phyloP scores from a whole-genome alignment of 2,888 invertebrate species.

The Pycnomerus fuliginosus region DNA sequence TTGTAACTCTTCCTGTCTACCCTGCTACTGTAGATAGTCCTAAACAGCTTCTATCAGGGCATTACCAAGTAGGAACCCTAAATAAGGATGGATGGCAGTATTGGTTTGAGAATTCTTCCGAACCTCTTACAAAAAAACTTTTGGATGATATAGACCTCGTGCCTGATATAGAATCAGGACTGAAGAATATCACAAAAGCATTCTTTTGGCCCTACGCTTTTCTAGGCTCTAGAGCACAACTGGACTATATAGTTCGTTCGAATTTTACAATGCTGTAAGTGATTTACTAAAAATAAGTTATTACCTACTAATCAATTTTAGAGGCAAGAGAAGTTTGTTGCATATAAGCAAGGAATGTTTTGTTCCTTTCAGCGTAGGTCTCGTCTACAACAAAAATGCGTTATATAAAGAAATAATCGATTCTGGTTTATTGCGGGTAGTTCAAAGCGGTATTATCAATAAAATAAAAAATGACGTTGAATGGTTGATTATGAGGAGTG shows the following conservation, averaged over 20 bases:
- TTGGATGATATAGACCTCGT: conserved; percentile 69
- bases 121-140: conserved; percentile 61
- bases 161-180: conserved; percentile 64
- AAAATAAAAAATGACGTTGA: conserved; percentile 71
- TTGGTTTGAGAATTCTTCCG: conserved; percentile 72
- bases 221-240: conserved; percentile 68
- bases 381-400: conserved; percentile 65
- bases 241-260: conserved; percentile 71
- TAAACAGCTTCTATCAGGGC: conserved; percentile 63
- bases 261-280: conserved; percentile 66
- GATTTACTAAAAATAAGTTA: background rate
- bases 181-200: conserved; percentile 71
- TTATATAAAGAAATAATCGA: conserved; percentile 64
- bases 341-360: conserved; percentile 77
- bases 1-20: conserved; percentile 75
- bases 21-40: conserved; percentile 73
- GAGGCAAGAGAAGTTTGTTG: conserved; percentile 62
- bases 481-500: conserved; percentile 68
- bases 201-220: conserved; percentile 80
- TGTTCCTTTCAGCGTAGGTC: conserved; percentile 67
- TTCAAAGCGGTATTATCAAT: conserved; percentile 67
- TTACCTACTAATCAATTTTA: conserved; percentile 34
- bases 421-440: conserved; percentile 60
- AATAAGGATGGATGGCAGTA: conserved; percentile 75
- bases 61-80: conserved; percentile 70